Conservation (phyloP, 1,140 invertebrate species). For the Nylanderia fulva region DNA sequence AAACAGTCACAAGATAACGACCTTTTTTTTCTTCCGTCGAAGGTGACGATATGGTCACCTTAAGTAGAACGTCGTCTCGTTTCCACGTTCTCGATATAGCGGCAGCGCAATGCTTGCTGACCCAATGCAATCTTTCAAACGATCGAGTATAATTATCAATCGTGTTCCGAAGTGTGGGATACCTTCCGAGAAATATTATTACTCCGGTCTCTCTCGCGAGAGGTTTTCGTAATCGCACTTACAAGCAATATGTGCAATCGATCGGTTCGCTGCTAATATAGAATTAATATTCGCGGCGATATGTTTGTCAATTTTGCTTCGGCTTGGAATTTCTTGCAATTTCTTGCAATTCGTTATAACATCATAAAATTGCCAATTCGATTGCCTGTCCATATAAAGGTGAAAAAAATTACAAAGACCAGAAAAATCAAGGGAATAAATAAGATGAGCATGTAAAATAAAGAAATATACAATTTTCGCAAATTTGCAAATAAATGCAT, state of each 20-base stretch:
- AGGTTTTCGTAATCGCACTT: constrained; percentile 49
- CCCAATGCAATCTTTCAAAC: constrained; percentile 53
- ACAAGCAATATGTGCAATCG: constrained; percentile 30
- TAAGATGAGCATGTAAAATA: neutral
- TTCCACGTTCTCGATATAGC: constrained; percentile 54
- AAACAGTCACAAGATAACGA: neutral
- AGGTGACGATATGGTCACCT: constrained; percentile 12
- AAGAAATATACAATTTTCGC: neutral
- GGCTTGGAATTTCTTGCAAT: neutral
- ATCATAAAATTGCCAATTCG: neutral
- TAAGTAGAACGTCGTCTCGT: constrained; percentile 43
- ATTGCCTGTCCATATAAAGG: neutral
- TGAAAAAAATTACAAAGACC: neutral
- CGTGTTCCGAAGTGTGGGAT: constrained; percentile 53
- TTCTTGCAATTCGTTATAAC: neutral
- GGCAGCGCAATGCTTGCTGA: constrained; percentile 32
- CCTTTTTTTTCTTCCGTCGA: neutral
- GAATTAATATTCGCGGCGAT: constrained; percentile 13
- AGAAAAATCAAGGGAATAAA: too few relatives aligned
- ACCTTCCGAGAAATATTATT: constrained; percentile 61
- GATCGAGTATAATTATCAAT: constrained; percentile 47
- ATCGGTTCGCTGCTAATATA: constrained; percentile 18
- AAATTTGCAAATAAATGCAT: constrained; percentile 21
- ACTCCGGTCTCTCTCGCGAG: constrained; percentile 31
- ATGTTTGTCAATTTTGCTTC: constrained; percentile 28